phyloP scores from a whole-genome alignment of 2,113 vertebrate genomes.

The Oryzias curvinotus region DNA sequence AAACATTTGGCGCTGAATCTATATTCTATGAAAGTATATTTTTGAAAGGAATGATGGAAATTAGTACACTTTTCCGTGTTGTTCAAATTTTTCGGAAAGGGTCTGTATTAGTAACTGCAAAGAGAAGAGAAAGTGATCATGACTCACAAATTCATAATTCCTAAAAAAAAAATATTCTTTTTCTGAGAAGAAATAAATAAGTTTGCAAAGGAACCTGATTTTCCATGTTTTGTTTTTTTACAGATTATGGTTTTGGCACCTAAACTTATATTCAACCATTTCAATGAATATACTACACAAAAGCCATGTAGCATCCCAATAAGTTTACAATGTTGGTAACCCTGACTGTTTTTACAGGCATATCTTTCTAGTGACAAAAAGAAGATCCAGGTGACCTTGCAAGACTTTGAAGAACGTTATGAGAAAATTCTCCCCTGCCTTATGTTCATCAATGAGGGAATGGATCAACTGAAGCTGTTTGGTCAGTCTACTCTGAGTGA shows the following conservation, averaged over 20 bases:
- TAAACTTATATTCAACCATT: background rate
- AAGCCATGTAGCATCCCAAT: background rate
- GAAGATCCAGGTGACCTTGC: slow-evolving; percentile 36
- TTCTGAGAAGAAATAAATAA: too few species aligned
- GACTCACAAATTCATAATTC: too few species aligned
- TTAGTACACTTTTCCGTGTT: too few species aligned
- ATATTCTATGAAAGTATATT: too few species aligned
- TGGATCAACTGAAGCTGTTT: slow-evolving; percentile 16
- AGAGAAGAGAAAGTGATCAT: too few species aligned
- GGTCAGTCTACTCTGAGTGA: background rate
- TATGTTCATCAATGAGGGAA: slow-evolving; percentile 22
- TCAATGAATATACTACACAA: background rate
- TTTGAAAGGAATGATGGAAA: too few species aligned
- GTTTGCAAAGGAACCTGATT: too few species aligned
- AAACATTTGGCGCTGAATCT: too few species aligned
- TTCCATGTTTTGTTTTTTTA: too few species aligned
- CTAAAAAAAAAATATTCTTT: too few species aligned
- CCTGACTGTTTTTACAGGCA: slow-evolving; percentile 20
- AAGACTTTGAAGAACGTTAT: background rate
- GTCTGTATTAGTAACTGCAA: too few species aligned
- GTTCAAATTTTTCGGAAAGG: too few species aligned
- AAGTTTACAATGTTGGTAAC: background rate
- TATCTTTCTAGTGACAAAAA: slow-evolving; percentile 27
- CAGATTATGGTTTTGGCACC: background rate
- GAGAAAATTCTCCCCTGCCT: slow-evolving; percentile 20